These are phyloP conservation scores for Lomographa bimaculata DNA, from an alignment of 2,888 invertebrate species.

Conservation along the genomic window DNA sequence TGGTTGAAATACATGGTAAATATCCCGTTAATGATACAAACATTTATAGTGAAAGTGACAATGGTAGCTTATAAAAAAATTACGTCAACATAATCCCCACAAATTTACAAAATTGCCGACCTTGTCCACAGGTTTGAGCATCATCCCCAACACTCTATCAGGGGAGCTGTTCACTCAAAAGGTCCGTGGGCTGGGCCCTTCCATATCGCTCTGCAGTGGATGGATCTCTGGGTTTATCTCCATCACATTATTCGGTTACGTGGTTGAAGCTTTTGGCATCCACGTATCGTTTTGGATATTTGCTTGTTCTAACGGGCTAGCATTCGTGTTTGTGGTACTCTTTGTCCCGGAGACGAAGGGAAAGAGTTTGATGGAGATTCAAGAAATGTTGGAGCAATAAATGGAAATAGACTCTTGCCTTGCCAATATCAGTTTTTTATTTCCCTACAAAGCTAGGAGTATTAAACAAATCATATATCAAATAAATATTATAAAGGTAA, in stretches of 20 bases:
- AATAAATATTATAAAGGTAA: too few species aligned
- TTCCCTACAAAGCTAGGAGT: too few species aligned
- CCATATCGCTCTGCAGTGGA: slow-evolving; percentile 24
- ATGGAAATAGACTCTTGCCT: too few species aligned
- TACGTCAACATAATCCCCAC: too few species aligned
- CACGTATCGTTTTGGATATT: slow-evolving; percentile 38
- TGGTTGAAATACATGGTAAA: too few species aligned
- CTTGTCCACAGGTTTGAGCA: slow-evolving; percentile 16
- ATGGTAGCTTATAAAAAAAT: too few species aligned
- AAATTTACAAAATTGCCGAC: too few species aligned
- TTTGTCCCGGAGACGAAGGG: slow-evolving; percentile 46
- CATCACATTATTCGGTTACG: slow-evolving; percentile 26
- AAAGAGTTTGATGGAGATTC: slow-evolving; percentile 39
- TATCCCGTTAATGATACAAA: too few species aligned
- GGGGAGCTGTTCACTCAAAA: slow-evolving; percentile 40
- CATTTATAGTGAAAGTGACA: too few species aligned
- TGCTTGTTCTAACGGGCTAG: slow-evolving; percentile 21
- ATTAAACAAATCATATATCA: too few species aligned
- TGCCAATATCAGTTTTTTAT: too few species aligned
- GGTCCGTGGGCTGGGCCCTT: slow-evolving; percentile 36
- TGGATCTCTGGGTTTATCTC: slow-evolving; percentile 17
- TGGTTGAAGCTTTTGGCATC: slow-evolving; percentile 31
- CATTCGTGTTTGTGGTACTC: slow-evolving; percentile 33
- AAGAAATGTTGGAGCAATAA: slow-evolving; percentile 25
- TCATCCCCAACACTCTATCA: slow-evolving; percentile 24